Evolutionary conservation across 2,797 vertebrate species (phyloP), one percentile per base, ranked within the genome.

Genomic region (Diglossa cyanea): DNA sequence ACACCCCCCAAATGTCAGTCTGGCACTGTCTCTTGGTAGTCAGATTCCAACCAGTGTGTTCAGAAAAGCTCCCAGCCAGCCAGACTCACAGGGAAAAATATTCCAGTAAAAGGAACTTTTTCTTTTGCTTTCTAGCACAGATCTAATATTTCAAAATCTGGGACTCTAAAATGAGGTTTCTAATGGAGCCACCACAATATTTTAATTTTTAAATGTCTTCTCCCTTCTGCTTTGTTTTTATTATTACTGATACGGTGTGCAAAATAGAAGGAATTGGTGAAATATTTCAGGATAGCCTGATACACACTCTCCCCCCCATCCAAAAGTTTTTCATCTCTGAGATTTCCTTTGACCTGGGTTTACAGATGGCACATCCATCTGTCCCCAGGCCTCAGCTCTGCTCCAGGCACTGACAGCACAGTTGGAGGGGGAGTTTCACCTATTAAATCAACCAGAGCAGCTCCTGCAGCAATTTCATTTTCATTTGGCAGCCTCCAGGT

Each of bases 221-320:
- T 65, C 17, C 13, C 11, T 75, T 65, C 58, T 75, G 17, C 26
- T 40, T 92, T 11, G 3, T 63, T 74, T 92, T 78, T 63, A 18
- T 62, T 77, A 67, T 63, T 28, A 40, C 19, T 10, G 23, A 48
- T 55, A 44, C 63, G 47, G 4, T 13, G 4, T 14, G 30, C 35
- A 84, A 78, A 90, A 47, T 3, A 3, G 40, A 55, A 62, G 35
- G 30, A 82, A 58, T 1, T 28, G 19, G 15, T 54, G 63, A 45
- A 88, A 58, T 44, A 72, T 47, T 82, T 90, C 71, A 79, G 37
- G 33, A 30, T 24, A 65, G 11, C 17, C 9, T 16, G 33, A 67
- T 4, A 35, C 5, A 10, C 7, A 3, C 31, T 47, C 19, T 1
- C 2, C 4, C 15, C 6, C 13, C 7, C 5, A 17, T 0, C 7